A percentile compares a stretch with the other conserved stretches of the same genome.
Conservation (phyloP, 2,113 vertebrate species). For the Mormyrus iriodes region DNA sequence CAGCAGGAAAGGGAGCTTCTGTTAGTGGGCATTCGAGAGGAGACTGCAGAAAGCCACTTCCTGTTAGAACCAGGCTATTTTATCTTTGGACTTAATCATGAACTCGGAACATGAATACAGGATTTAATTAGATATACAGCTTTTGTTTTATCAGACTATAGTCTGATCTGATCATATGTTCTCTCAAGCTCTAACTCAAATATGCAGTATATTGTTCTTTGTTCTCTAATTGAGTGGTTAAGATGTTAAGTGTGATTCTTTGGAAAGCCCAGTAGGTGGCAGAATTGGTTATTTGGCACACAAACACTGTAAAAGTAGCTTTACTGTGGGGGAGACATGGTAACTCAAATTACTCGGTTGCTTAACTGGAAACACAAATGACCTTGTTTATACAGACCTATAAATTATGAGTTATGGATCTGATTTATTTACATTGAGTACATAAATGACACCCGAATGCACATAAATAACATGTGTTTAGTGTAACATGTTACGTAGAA, state of each 20-base stretch:
- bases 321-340: slow-evolving; percentile 19
- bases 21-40: background rate
- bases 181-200: background rate
- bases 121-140: background rate
- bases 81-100: background rate
- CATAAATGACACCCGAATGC: background rate
- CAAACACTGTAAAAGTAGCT: slow-evolving; percentile 12
- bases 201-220: background rate
- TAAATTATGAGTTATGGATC: background rate
- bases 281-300: slow-evolving; percentile 37
- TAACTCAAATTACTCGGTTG: slow-evolving; percentile 6
- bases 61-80: background rate
- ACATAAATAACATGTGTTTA: slow-evolving; percentile 10
- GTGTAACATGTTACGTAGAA: background rate
- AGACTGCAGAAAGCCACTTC: background rate
- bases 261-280: slow-evolving; percentile 60
- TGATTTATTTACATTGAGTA: background rate
- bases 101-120: background rate
- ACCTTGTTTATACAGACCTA: slow-evolving; percentile 4
- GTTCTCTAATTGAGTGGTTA: background rate
- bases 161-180: background rate
- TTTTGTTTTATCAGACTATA: background rate
- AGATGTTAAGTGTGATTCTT: slow-evolving; percentile 37
- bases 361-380: slow-evolving; percentile 14
- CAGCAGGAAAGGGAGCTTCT: background rate